Percentiles rank a stretch among this genome's conserved stretches.
Conservation (phyloP, 1,140 invertebrate species). For the Steinernema feltiae region DNA sequence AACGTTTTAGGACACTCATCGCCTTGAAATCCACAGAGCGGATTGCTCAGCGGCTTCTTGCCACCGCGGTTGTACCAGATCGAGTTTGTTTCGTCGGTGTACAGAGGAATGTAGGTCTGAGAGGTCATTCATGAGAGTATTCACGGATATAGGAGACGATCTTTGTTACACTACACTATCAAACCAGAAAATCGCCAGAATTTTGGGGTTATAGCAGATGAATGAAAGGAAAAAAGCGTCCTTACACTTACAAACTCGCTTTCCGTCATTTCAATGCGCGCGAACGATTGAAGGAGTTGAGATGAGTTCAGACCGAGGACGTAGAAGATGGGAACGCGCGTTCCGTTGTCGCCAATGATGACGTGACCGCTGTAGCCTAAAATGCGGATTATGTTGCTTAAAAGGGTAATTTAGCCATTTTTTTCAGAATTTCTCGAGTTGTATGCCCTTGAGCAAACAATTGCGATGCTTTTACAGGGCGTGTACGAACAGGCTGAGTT, state of each 20-base stretch:
- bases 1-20: constrained; percentile 26
- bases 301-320: background rate
- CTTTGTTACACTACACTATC: background rate
- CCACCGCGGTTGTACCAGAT: constrained; percentile 18
- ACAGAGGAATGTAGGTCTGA: constrained; percentile 15
- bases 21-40: constrained; percentile 26
- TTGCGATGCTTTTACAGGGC: too few species aligned
- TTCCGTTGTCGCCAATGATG: constrained; percentile 13
- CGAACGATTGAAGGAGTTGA: background rate
- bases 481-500: too few species aligned
- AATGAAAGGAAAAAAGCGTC: too few species aligned
- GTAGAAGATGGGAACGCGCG: constrained; percentile 20
- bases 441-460: too few species aligned
- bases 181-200: too few species aligned
- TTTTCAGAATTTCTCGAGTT: too few species aligned
- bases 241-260: background rate
- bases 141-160: background rate
- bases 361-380: constrained; percentile 23
- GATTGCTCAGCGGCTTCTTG: constrained; percentile 3
- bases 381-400: background rate
- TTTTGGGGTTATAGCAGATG: too few species aligned
- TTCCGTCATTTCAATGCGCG: constrained; percentile 5
- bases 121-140: constrained; percentile 4
- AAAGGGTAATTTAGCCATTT: too few species aligned
- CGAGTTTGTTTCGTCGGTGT: constrained; percentile 15